These are phyloP conservation scores for Ectemnius continuus DNA, from an alignment of 2,888 invertebrate species.

Conservation along the genomic window DNA sequence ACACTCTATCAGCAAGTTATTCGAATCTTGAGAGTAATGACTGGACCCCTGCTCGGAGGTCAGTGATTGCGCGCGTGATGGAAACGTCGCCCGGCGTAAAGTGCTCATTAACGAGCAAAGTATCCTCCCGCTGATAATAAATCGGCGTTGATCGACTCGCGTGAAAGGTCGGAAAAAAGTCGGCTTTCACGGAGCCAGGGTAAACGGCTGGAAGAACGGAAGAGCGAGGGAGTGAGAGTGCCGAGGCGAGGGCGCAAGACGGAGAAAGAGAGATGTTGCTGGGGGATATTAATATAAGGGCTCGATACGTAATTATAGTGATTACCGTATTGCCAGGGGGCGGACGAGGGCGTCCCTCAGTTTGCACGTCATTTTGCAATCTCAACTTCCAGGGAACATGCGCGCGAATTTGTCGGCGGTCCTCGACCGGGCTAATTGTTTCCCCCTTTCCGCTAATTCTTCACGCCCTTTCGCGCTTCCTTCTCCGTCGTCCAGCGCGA, in stretches of 20 bases:
- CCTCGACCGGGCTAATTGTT: constrained; percentile 64
- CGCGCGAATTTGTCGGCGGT: constrained; percentile 72
- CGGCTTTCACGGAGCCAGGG: constrained; percentile 49
- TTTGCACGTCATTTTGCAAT: constrained; percentile 78
- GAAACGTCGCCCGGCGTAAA: constrained; percentile 34
- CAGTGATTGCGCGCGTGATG: background rate
- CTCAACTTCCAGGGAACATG: constrained; percentile 73
- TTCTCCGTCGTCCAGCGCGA: constrained; percentile 7
- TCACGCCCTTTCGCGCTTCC: constrained; percentile 42
- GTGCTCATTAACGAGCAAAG: constrained; percentile 53
- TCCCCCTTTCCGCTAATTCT: constrained; percentile 57
- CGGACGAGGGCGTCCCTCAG: constrained; percentile 77
- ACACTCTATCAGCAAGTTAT: background rate
- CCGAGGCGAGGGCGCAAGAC: constrained; percentile 34
- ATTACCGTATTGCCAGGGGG: constrained; percentile 78
- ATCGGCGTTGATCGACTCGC: constrained; percentile 67
- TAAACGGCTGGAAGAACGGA: constrained; percentile 41
- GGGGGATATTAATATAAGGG: constrained; percentile 78
- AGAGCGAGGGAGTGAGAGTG: constrained; percentile 47
- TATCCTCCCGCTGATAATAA: constrained; percentile 57
- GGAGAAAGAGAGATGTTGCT: constrained; percentile 70
- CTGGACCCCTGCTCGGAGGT: background rate
- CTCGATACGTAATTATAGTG: constrained; percentile 78
- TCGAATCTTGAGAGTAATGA: background rate
- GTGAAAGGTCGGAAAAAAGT: constrained; percentile 65